These are phyloP conservation scores for Drosophila kanekoi DNA, from an alignment of 2,888 invertebrate genomes.

Conservation along the genomic window DNA sequence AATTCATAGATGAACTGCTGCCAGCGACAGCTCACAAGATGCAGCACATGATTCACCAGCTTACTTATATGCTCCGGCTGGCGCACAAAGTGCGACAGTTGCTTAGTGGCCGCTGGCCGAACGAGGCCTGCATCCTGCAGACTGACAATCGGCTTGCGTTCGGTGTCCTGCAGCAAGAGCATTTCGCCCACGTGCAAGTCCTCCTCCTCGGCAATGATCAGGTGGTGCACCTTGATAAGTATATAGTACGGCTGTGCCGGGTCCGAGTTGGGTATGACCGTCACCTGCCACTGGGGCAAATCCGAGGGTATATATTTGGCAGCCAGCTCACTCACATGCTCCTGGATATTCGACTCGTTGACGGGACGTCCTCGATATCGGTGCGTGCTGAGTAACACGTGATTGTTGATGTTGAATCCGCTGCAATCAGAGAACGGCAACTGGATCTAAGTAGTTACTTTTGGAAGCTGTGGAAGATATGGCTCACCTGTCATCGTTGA, in stretches of 20 bases:
- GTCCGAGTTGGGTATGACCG: constrained; percentile 87
- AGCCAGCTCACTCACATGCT: constrained; percentile 91
- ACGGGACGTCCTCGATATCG: constrained; percentile 90
- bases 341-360: constrained; percentile 91
- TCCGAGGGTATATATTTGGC: constrained; percentile 91
- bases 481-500: constrained; percentile 85
- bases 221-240: constrained; percentile 90
- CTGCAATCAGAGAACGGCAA: constrained; percentile 44
- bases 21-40: constrained; percentile 91
- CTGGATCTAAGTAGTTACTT: not conserved
- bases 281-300: constrained; percentile 93
- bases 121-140: constrained; percentile 45
- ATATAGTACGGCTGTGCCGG: constrained; percentile 87
- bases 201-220: constrained; percentile 90
- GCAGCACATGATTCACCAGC: constrained; percentile 89
- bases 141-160: constrained; percentile 59
- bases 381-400: constrained; percentile 88
- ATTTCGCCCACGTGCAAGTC: constrained; percentile 91
- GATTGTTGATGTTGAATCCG: constrained; percentile 88
- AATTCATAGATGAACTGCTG: constrained; percentile 92
- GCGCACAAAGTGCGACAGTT: constrained; percentile 87
- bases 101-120: constrained; percentile 27
- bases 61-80: constrained; percentile 88
- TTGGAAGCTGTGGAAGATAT: not conserved
- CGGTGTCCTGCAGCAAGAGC: constrained; percentile 87